These are phyloP conservation scores for Epinotia demarniana DNA, from an alignment of 2,888 invertebrate species.

Conservation along the genomic window DNA sequence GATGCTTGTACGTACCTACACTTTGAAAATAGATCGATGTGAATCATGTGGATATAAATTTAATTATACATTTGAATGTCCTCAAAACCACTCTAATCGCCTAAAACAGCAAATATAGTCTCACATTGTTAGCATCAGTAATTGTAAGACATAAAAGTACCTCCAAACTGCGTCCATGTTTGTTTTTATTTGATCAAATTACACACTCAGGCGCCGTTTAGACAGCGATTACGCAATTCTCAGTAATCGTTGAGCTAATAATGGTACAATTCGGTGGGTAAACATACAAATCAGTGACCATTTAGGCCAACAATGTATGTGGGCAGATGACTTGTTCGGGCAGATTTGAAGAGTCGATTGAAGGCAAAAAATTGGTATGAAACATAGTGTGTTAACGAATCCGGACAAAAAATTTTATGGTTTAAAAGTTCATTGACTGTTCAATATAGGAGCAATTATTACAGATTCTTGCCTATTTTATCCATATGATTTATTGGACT, in stretches of 20 bases:
- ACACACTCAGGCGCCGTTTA: conserved; percentile 63
- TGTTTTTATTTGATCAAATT: conserved; percentile 73
- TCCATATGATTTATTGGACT: not conserved
- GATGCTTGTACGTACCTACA: too few species aligned
- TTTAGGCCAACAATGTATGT: conserved; percentile 54
- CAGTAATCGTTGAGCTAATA: conserved; percentile 69
- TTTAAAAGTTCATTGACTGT: conserved; percentile 17
- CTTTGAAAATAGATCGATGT: too few species aligned
- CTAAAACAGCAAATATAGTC: not conserved
- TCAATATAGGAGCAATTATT: not conserved
- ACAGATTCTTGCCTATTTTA: too few species aligned
- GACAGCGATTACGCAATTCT: conserved; percentile 61
- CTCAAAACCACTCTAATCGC: not conserved
- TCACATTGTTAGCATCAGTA: conserved; percentile 27
- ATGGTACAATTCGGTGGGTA: conserved; percentile 65
- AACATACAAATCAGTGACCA: conserved; percentile 67
- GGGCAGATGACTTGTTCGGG: conserved; percentile 42
- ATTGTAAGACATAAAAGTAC: conserved; percentile 48
- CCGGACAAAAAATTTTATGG: not conserved
- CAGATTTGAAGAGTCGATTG: conserved; percentile 29
- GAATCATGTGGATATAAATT: too few species aligned
- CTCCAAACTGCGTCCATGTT: conserved; percentile 56
- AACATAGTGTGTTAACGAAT: conserved; percentile 31
- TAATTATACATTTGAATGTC: not conserved
- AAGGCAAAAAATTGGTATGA: conserved; percentile 23